Conservation (phyloP, 2,797 vertebrate species). For the Coilia nasus region DNA sequence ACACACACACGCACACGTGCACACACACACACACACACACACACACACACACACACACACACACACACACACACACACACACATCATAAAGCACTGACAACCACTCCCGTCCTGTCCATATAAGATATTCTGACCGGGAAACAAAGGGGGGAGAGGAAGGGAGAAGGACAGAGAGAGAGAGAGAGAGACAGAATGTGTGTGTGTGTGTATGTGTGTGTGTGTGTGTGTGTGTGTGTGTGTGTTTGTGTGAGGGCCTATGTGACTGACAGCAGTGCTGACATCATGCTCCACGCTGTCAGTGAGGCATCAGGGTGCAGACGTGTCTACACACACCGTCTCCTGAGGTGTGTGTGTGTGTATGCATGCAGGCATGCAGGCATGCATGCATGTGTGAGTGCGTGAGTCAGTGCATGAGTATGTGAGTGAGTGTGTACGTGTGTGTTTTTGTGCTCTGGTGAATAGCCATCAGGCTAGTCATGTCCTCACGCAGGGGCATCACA, state of each 20-base stretch:
- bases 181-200: not conserved
- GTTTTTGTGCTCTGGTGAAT: too few species aligned
- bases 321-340: not conserved
- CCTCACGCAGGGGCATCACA: not conserved
- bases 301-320: not conserved
- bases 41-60: not conserved
- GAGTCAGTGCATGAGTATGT: not conserved
- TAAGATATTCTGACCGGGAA: too few species aligned
- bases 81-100: too few species aligned
- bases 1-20: not conserved
- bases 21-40: not conserved
- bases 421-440: not conserved
- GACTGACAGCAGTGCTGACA: constrained; percentile 4
- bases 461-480: too few species aligned
- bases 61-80: not conserved
- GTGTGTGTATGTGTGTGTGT: not conserved
- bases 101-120: too few species aligned
- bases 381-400: not conserved
- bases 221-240: not conserved
- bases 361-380: not conserved
- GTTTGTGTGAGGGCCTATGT: not conserved
- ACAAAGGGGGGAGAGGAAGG: too few species aligned
- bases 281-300: not conserved
- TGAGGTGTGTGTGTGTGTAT: not conserved
- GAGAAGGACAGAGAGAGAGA: too few species aligned